Evolutionary conservation across 2,888 invertebrate genomes (phyloP).

Genomic region (Stenichneumon culpator): DNA sequence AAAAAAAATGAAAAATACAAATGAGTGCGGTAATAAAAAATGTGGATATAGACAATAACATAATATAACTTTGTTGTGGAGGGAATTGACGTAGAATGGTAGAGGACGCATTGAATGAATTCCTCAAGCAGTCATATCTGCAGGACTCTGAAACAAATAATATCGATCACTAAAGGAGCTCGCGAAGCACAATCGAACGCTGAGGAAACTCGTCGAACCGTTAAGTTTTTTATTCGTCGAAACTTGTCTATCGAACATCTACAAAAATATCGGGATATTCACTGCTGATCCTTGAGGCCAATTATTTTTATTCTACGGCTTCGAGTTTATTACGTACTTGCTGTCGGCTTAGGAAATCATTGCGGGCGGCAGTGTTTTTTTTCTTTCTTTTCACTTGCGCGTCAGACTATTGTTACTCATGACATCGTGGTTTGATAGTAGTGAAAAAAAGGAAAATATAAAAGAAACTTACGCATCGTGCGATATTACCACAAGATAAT

Average conservation of each 20-base stretch:
- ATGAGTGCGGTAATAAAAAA: conserved; percentile 52
- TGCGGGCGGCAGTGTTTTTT: conserved; percentile 50
- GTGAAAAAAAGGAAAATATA: conserved; percentile 19
- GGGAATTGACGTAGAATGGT: conserved; percentile 31
- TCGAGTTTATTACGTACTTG: conserved; percentile 30
- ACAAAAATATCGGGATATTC: conserved; percentile 66
- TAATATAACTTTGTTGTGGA: conserved; percentile 47
- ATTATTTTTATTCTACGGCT: conserved; percentile 45
- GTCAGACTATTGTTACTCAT: conserved; percentile 47
- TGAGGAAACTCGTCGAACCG: conserved; percentile 41
- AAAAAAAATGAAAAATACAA: conserved; percentile 60
- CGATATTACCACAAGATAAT: conserved; percentile 50
- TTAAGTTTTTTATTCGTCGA: conserved; percentile 53
- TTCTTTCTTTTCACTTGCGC: conserved; percentile 26
- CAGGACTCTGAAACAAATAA: conserved; percentile 56
- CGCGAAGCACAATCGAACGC: not conserved
- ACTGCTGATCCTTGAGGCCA: conserved; percentile 46
- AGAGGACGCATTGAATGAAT: conserved; percentile 5
- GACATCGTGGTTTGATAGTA: conserved; percentile 32
- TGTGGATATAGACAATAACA: conserved; percentile 55
- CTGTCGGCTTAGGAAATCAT: conserved; percentile 51
- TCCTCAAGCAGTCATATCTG: conserved; percentile 31
- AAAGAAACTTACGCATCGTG: conserved; percentile 44
- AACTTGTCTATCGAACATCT: conserved; percentile 64
- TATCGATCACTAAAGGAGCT: conserved; percentile 15